Percentiles rank a stretch among this genome's conserved stretches.
Conservation (phyloP, 2,888 invertebrate species). For the Gasteruption jaculator region DNA sequence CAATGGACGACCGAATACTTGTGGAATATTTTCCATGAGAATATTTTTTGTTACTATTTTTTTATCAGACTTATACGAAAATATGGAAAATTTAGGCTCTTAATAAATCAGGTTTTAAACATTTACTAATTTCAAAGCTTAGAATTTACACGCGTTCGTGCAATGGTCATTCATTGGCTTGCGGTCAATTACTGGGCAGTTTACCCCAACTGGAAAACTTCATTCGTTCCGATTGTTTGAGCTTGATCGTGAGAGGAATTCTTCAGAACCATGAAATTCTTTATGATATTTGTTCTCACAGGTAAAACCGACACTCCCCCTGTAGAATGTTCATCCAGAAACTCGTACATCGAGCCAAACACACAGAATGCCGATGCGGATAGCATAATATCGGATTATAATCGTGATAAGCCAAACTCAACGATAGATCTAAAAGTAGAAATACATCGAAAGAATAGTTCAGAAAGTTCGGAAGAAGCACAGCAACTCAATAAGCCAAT, state of each 20-base stretch:
- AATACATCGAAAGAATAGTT: constrained; percentile 88
- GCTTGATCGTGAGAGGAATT: too few species aligned
- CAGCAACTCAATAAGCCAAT: constrained; percentile 40
- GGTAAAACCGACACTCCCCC: constrained; percentile 53
- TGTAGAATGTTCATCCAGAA: constrained; percentile 56
- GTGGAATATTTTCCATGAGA: too few species aligned
- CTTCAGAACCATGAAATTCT: too few species aligned
- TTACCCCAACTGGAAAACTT: too few species aligned
- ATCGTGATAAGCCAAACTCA: constrained; percentile 47
- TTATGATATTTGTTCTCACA: constrained; percentile 17
- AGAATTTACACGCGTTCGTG: too few species aligned
- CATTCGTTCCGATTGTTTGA: too few species aligned
- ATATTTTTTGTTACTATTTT: too few species aligned
- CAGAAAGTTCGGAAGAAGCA: constrained; percentile 78
- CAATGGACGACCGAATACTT: too few species aligned
- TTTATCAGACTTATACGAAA: too few species aligned
- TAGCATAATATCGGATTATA: constrained; percentile 49
- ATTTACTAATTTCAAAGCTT: too few species aligned
- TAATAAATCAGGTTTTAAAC: too few species aligned
- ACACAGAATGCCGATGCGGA: constrained; percentile 48
- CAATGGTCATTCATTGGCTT: not conserved
- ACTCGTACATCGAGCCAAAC: constrained; percentile 52
- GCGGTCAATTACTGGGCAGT: not conserved
- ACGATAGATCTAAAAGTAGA: constrained; percentile 82
- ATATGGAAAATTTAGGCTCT: too few species aligned